These are phyloP conservation scores for Heterodera filipjevi DNA, from an alignment of 2,888 invertebrate species.

Conservation along the genomic window DNA sequence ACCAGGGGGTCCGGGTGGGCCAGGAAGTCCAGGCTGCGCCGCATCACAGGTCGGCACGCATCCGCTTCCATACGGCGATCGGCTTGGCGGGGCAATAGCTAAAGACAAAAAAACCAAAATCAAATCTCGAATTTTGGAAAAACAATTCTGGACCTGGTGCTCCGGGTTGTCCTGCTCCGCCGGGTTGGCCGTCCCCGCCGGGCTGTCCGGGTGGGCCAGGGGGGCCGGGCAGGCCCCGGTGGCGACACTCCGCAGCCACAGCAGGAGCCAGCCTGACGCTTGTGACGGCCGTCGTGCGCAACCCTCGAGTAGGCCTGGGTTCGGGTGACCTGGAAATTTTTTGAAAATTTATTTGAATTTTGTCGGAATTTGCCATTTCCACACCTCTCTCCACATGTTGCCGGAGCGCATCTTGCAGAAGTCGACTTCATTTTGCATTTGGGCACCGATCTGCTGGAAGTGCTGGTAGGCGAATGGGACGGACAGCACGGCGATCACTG, in stretches of 20 bases:
- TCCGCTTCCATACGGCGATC: conserved; percentile 43
- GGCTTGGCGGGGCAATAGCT: conserved; percentile 36
- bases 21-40: neutral
- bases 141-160: conserved; percentile 40
- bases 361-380: neutral
- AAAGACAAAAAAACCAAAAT: conserved; percentile 28
- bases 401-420: conserved; percentile 60
- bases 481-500: conserved; percentile 54
- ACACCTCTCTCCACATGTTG: conserved; percentile 55
- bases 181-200: conserved; percentile 35
- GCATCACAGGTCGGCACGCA: conserved; percentile 49
- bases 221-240: conserved; percentile 44
- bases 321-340: neutral
- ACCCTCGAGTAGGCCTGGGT: neutral
- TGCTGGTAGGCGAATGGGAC: conserved; percentile 62
- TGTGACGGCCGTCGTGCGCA: neutral
- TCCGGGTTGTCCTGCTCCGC: conserved; percentile 47
- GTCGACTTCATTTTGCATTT: conserved; percentile 58
- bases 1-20: conserved; percentile 49
- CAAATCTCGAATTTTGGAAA: neutral
- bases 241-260: conserved; percentile 38
- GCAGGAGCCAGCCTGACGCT: conserved; percentile 8
- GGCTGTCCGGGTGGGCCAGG: conserved; percentile 55
- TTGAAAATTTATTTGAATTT: neutral
- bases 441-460: conserved; percentile 45